Conservation (phyloP, 2,797 vertebrate species). For the Lateolabrax maculatus region DNA sequence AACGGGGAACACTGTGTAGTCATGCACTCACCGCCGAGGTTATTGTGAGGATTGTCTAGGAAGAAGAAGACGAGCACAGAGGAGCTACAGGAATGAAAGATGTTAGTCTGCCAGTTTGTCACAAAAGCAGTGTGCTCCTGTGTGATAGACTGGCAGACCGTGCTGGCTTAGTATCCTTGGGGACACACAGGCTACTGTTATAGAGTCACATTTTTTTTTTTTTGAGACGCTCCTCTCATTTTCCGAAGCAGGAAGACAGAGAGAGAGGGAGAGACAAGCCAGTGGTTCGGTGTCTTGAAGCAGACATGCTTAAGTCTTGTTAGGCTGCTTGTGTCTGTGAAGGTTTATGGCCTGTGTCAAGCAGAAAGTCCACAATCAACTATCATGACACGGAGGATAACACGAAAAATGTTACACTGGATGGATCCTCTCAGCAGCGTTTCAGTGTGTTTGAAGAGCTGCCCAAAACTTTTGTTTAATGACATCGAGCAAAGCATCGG, state of each 20-base stretch:
- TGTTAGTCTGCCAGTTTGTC: slow-evolving; percentile 83
- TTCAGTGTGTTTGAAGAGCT: slow-evolving; percentile 51
- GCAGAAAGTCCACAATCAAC: slow-evolving; percentile 68
- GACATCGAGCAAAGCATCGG: slow-evolving; percentile 30
- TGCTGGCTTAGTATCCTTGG: slow-evolving; percentile 74
- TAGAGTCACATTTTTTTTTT: slow-evolving; percentile 53
- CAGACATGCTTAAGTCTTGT: slow-evolving; percentile 70
- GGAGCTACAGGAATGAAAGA: slow-evolving; percentile 78
- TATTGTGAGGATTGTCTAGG: slow-evolving; percentile 74
- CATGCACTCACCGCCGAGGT: slow-evolving; percentile 67
- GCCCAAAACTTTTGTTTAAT: slow-evolving; percentile 49
- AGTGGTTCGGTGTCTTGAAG: slow-evolving; percentile 45
- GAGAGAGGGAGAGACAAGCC: slow-evolving; percentile 36
- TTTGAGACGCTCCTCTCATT: slow-evolving; percentile 70
- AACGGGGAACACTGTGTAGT: slow-evolving; percentile 65
- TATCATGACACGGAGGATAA: slow-evolving; percentile 56
- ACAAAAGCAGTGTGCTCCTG: slow-evolving; percentile 79
- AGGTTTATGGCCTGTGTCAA: slow-evolving; percentile 68
- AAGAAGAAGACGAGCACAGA: slow-evolving; percentile 65
- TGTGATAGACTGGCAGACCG: slow-evolving; percentile 81
- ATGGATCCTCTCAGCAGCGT: slow-evolving; percentile 48
- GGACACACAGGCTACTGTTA: slow-evolving; percentile 69
- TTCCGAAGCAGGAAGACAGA: slow-evolving; percentile 54
- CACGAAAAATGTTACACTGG: slow-evolving; percentile 37
- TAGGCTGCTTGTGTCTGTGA: slow-evolving; percentile 69